Evolutionary conservation across 2,797 vertebrate species (phyloP).

Genomic region (Echiichthys vipera): DNA sequence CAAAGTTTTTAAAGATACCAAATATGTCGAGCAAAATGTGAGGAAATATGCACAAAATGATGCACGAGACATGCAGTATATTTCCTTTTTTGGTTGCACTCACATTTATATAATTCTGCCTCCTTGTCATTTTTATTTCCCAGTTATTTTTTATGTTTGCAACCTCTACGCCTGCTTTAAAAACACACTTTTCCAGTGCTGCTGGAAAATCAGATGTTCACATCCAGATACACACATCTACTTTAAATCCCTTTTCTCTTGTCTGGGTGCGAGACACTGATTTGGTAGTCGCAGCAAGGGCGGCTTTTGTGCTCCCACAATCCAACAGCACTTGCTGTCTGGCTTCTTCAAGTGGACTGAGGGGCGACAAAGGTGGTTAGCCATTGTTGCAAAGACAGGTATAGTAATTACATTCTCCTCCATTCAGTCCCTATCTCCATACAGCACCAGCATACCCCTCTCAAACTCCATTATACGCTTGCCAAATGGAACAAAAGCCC

Average conservation of each 20-base stretch:
- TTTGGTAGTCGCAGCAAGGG: conserved; percentile 62
- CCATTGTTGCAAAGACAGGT: conserved; percentile 79
- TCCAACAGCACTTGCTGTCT: conserved; percentile 67
- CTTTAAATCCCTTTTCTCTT: conserved; percentile 24
- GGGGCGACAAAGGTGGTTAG: conserved; percentile 70
- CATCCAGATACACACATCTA: conserved; percentile 30
- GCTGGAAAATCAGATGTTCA: conserved; percentile 4
- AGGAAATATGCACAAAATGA: background rate
- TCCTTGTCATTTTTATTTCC: conserved; percentile 19
- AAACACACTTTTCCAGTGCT: background rate
- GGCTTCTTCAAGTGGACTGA: conserved; percentile 65
- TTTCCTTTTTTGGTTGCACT: background rate
- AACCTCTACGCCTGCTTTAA: conserved; percentile 23
- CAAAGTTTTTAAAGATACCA: background rate
- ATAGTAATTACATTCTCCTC: conserved; percentile 80
- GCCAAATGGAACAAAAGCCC: conserved; percentile 74
- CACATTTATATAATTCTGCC: conserved; percentile 1
- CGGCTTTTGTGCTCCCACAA: conserved; percentile 71
- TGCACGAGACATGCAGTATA: background rate
- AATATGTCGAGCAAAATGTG: background rate
- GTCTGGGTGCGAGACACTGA: conserved; percentile 54
- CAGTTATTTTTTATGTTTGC: conserved; percentile 42
- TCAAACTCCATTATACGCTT: conserved; percentile 75
- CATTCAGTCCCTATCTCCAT: conserved; percentile 69
- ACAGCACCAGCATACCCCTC: conserved; percentile 61